Percentiles rank a stretch among this genome's conserved stretches.
Conservation (phyloP, 2,113 vertebrate species). For the Trogon melanurus region DNA sequence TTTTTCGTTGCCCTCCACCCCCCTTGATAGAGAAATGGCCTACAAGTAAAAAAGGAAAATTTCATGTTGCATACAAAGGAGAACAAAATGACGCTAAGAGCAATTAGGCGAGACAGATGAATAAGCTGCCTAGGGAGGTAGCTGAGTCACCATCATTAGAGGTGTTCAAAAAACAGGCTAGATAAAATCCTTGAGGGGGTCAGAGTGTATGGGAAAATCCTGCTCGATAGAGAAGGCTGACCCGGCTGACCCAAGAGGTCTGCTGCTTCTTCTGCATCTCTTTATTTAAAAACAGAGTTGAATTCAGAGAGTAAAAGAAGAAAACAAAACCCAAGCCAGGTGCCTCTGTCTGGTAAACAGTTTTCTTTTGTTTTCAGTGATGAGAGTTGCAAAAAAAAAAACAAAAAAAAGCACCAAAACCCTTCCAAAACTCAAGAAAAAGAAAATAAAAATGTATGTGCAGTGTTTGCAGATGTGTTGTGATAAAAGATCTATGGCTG, state of each 20-base stretch:
- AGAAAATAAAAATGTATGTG: conserved; percentile 37
- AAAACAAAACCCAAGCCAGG: conserved; percentile 63
- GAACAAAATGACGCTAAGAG: conserved; percentile 55
- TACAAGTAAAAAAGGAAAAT: background rate
- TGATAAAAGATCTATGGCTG: conserved; percentile 41
- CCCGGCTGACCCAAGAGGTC: conserved; percentile 58
- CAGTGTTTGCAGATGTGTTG: conserved; percentile 6
- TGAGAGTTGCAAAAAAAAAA: background rate
- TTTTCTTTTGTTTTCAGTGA: conserved; percentile 47
- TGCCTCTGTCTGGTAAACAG: conserved; percentile 57
- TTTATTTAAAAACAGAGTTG: conserved; percentile 64
- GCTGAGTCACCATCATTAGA: conserved; percentile 74
- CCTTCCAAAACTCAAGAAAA: too few relatives aligned
- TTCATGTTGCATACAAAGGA: conserved; percentile 31
- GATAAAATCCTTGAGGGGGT: conserved; percentile 73
- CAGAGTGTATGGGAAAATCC: conserved; percentile 75
- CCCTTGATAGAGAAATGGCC: background rate
- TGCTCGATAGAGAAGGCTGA: conserved; percentile 70
- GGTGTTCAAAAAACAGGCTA: conserved; percentile 65
- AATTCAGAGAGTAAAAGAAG: conserved; percentile 55
- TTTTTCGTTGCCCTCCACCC: background rate
- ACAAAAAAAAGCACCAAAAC: background rate
- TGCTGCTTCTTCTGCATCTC: conserved; percentile 49
- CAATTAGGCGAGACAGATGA: conserved; percentile 66
- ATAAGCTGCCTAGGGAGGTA: conserved; percentile 69